Evolutionary conservation across 2,113 vertebrate species (phyloP).

Genomic region (Apodemus sylvaticus): DNA sequence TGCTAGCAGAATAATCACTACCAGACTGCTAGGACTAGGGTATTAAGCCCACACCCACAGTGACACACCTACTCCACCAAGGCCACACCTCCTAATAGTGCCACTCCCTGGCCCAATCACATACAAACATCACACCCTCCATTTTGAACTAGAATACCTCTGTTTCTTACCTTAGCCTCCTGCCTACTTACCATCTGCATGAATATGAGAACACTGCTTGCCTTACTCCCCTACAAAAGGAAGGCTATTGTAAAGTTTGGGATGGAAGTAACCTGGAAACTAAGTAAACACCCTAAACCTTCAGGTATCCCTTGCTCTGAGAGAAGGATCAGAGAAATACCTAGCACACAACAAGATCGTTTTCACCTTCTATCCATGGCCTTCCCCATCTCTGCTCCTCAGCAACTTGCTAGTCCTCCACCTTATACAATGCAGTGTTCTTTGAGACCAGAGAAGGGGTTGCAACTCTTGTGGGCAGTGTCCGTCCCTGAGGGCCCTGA

Average conservation of each 20-base stretch:
- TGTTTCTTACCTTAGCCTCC: background rate
- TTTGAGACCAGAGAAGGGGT: background rate
- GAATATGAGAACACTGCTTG: background rate
- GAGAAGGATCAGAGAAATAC: background rate
- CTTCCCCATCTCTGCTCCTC: background rate
- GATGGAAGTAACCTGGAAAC: background rate
- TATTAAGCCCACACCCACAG: too few species aligned
- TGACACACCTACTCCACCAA: too few species aligned
- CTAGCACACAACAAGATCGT: background rate
- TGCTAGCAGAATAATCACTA: too few species aligned
- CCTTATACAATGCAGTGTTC: background rate
- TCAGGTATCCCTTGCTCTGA: background rate
- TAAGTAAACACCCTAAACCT: background rate
- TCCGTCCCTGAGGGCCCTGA: background rate
- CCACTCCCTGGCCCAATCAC: too few species aligned
- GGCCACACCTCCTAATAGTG: too few species aligned
- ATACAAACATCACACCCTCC: background rate
- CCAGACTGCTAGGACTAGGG: too few species aligned
- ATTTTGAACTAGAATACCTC: background rate
- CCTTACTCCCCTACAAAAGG: background rate
- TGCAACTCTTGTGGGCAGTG: constrained; percentile 32
- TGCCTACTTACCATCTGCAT: background rate
- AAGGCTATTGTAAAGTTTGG: background rate
- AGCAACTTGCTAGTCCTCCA: background rate
- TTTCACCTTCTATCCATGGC: background rate